Evolutionary conservation across 2,888 invertebrate genomes (phyloP).

Genomic region (Hirtodrosophila histrioides): DNA sequence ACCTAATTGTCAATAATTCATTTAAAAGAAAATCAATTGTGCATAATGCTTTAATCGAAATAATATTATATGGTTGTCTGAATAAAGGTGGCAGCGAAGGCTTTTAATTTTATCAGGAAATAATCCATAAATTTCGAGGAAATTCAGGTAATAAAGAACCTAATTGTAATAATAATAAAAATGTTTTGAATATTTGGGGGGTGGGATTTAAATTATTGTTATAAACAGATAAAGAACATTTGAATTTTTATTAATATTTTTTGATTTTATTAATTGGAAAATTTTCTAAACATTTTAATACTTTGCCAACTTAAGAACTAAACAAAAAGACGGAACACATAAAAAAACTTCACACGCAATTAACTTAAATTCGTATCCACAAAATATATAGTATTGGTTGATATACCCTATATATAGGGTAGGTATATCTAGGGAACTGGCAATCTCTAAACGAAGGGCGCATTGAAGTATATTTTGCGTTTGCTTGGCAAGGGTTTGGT

Average conservation of each 20-base stretch:
- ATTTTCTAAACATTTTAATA: constrained; percentile 64
- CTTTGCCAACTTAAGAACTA: constrained; percentile 60
- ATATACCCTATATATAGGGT: constrained; percentile 10
- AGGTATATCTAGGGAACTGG: constrained; percentile 29
- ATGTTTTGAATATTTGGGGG: too few relatives aligned
- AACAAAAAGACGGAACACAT: constrained; percentile 52
- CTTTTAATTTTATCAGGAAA: too few relatives aligned
- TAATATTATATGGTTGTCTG: too few relatives aligned
- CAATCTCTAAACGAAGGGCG: constrained; percentile 82
- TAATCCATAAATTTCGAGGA: too few relatives aligned
- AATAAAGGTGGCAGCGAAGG: too few relatives aligned
- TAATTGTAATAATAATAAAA: too few relatives aligned
- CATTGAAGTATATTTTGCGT: constrained; percentile 83
- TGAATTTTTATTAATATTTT: constrained; percentile 18
- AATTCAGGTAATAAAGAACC: too few relatives aligned
- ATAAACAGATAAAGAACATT: too few relatives aligned
- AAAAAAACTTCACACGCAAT: constrained; percentile 30
- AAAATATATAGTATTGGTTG: constrained; percentile 25
- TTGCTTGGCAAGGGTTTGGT: constrained; percentile 83
- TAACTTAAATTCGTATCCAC: constrained; percentile 56
- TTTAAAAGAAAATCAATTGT: too few relatives aligned
- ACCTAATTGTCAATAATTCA: too few relatives aligned
- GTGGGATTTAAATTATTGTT: too few relatives aligned
- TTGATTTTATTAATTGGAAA: constrained; percentile 52
- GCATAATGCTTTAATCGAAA: too few relatives aligned